These are phyloP conservation scores for Berghia stephanieae DNA, from an alignment of 1,140 invertebrate genomes.

Conservation along the genomic window DNA sequence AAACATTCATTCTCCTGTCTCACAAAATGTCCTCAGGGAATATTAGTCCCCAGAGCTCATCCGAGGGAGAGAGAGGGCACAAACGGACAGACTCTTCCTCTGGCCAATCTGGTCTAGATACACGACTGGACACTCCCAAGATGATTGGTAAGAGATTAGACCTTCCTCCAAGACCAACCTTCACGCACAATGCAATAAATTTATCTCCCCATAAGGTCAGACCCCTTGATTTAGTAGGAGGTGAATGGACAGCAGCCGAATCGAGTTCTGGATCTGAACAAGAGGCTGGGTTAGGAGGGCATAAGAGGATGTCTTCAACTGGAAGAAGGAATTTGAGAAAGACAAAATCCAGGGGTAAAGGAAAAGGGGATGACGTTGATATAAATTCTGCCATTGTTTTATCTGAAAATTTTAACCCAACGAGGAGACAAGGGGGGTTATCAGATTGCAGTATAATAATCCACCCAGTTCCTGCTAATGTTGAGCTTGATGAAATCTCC, in stretches of 20 bases:
- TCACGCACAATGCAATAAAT: slow-evolving; percentile 28
- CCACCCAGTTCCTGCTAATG: slow-evolving; percentile 22
- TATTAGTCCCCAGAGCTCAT: slow-evolving; percentile 24
- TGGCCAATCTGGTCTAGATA: slow-evolving; percentile 21
- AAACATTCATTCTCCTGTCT: slow-evolving; percentile 12
- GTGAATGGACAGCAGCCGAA: slow-evolving; percentile 37
- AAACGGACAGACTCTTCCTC: slow-evolving; percentile 23
- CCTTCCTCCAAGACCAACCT: slow-evolving; percentile 40
- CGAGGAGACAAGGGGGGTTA: neutral
- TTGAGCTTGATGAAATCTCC: slow-evolving; percentile 19
- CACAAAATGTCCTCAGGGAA: slow-evolving; percentile 24
- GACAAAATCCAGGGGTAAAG: slow-evolving; percentile 62
- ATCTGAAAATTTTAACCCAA: slow-evolving; percentile 20
- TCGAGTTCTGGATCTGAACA: slow-evolving; percentile 61
- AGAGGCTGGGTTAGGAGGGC: slow-evolving; percentile 43
- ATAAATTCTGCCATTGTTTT: slow-evolving; percentile 40
- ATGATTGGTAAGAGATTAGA: slow-evolving; percentile 32
- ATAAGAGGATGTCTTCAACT: slow-evolving; percentile 29
- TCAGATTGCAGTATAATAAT: slow-evolving; percentile 26
- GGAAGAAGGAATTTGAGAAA: slow-evolving; percentile 57
- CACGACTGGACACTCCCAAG: slow-evolving; percentile 17
- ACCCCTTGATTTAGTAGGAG: slow-evolving; percentile 32
- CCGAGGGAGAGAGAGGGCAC: slow-evolving; percentile 33
- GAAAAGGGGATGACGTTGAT: slow-evolving; percentile 55
- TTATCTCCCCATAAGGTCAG: slow-evolving; percentile 33